Evolutionary conservation across 2,797 vertebrate species (phyloP).

Genomic region (Heterohyrax brucei): DNA sequence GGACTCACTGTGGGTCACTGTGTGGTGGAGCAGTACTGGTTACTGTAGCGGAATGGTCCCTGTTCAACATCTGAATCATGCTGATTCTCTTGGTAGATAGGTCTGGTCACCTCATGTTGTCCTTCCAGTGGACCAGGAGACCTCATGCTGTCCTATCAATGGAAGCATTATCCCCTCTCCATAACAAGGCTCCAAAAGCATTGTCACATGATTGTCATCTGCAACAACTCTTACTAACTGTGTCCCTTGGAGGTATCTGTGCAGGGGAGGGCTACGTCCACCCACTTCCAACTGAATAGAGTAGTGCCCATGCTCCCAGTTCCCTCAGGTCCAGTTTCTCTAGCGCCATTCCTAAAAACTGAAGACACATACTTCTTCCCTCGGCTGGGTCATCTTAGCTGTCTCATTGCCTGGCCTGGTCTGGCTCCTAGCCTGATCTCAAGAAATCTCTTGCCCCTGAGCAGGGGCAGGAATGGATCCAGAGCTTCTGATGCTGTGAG

Average conservation of each 20-base stretch:
- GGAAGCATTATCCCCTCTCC: no score
- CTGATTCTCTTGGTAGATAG: accelerated
- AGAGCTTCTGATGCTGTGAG: no score
- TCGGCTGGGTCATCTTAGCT: background rate
- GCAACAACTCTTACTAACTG: background rate
- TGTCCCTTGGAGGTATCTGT: no score
- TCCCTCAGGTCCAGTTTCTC: background rate
- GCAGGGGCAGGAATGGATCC: background rate
- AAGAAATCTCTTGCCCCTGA: background rate
- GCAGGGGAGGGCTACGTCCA: background rate
- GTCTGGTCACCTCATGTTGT: accelerated
- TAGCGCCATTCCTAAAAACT: background rate
- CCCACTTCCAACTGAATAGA: background rate
- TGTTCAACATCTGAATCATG: background rate
- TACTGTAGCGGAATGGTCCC: background rate
- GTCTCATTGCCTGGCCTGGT: background rate
- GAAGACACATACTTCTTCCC: background rate
- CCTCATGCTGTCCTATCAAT: no score
- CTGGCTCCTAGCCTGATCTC: background rate
- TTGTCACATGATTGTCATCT: no score
- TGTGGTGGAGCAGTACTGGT: accelerated
- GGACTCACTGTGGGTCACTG: background rate
- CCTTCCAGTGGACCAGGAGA: accelerated
- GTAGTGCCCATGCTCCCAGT: no score
- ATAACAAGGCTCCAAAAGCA: no score